Percentiles rank a stretch among this genome's conserved stretches.
Evolutionary conservation across 2,888 invertebrate genomes (phyloP).

Genomic region (Aethes cnicana): DNA sequence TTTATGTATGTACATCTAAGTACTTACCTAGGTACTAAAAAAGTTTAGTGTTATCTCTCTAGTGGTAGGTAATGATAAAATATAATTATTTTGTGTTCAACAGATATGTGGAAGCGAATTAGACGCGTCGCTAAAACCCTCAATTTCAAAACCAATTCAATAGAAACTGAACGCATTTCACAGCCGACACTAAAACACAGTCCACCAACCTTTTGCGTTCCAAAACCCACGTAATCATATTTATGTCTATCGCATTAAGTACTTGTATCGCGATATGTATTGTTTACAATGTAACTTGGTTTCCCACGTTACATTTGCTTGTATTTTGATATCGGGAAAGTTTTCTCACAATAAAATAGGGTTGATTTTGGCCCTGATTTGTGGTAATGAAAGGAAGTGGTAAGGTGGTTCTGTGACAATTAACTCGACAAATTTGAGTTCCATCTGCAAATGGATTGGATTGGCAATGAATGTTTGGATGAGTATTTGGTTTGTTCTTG

Average conservation of each 20-base stretch:
- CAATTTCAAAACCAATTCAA: constrained; percentile 64
- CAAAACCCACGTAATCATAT: neutral
- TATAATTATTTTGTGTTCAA: constrained; percentile 5
- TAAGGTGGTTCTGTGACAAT: constrained; percentile 57
- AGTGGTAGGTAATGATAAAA: no score
- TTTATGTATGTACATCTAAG: no score
- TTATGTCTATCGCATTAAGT: neutral
- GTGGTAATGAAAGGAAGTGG: constrained; percentile 7
- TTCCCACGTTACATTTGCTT: neutral
- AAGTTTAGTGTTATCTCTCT: no score
- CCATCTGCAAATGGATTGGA: constrained; percentile 78
- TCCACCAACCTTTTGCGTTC: constrained; percentile 31
- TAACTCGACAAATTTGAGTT: constrained; percentile 67
- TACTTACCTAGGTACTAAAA: no score
- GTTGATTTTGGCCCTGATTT: constrained; percentile 32
- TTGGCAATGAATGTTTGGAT: constrained; percentile 56
- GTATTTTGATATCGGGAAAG: neutral
- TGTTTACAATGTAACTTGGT: neutral
- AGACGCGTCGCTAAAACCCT: constrained; percentile 33
- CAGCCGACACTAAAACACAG: constrained; percentile 44
- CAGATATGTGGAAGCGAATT: constrained; percentile 3
- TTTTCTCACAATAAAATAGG: constrained; percentile 30
- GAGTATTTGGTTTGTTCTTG: constrained; percentile 56
- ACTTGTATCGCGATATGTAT: neutral
- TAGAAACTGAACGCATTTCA: constrained; percentile 69